Percentiles rank a stretch among this genome's conserved stretches.
Conservation (phyloP, 2,113 vertebrate species). For the Emydocephalus ijimae region DNA sequence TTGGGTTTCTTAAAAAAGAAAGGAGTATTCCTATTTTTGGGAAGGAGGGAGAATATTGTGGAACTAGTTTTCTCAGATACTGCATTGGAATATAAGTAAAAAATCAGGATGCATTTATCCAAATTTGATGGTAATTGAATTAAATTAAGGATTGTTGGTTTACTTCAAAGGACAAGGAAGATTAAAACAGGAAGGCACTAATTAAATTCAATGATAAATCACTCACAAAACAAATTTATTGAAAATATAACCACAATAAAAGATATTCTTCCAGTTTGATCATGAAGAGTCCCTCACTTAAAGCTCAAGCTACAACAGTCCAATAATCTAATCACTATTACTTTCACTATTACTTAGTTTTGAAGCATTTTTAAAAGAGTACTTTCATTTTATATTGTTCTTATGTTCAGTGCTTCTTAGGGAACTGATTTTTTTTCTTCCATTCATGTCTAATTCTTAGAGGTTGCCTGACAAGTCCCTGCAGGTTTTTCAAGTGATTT, state of each 20-base stretch:
- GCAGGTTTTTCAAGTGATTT: neutral
- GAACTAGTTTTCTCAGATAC: neutral
- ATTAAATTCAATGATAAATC: neutral
- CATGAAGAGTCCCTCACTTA: neutral
- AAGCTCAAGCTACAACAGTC: neutral
- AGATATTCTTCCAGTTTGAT: neutral
- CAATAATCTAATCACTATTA: neutral
- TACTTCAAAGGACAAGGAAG: neutral
- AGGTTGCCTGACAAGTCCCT: neutral
- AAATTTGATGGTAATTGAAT: neutral
- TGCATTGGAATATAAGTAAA: neutral
- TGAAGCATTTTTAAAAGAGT: neutral
- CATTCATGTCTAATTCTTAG: neutral
- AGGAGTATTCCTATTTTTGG: neutral
- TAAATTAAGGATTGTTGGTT: neutral
- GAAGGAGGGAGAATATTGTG: neutral
- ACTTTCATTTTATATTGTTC: neutral
- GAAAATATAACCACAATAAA: neutral
- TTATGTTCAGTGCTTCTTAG: neutral
- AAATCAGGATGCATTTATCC: neutral
- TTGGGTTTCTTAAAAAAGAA: neutral
- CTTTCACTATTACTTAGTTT: neutral
- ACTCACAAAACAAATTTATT: neutral
- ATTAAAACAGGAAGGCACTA: neutral
- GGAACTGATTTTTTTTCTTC: neutral